Conservation (phyloP, 1,140 invertebrate genomes). For the Saccostrea glomerata region DNA sequence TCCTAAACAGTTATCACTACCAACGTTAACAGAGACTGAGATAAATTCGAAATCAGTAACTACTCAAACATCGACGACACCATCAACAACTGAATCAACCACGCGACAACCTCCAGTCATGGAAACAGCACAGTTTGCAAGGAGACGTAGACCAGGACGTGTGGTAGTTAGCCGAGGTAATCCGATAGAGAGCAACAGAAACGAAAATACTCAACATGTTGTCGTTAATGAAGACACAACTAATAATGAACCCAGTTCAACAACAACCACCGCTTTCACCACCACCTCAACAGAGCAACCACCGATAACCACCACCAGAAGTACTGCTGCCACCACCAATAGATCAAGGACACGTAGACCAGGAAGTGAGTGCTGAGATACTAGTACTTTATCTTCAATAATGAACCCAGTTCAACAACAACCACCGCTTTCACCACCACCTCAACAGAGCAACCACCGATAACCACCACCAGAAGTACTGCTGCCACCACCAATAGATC, state of each 20-base stretch:
- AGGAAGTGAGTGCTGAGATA: background rate
- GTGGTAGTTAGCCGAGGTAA: background rate
- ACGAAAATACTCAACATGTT: background rate
- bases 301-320: background rate
- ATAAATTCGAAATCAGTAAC: background rate
- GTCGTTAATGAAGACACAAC: background rate
- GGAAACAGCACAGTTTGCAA: slow-evolving; percentile 12
- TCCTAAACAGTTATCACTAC: background rate
- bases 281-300: background rate
- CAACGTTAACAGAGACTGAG: background rate
- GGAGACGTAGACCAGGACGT: background rate
- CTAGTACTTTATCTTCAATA: background rate
- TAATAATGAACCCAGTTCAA: background rate
- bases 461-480: background rate
- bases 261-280: background rate
- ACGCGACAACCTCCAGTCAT: background rate
- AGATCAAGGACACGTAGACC: background rate
- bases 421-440: background rate
- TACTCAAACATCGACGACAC: background rate
- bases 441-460: background rate
- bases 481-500: background rate
- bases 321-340: background rate
- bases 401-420: background rate
- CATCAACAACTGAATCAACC: background rate
- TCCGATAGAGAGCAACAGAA: background rate